Evolutionary conservation across 2,113 vertebrate genomes (phyloP), one percentile per base, ranked within the genome.

Genomic region (Ellobius talpinus): DNA sequence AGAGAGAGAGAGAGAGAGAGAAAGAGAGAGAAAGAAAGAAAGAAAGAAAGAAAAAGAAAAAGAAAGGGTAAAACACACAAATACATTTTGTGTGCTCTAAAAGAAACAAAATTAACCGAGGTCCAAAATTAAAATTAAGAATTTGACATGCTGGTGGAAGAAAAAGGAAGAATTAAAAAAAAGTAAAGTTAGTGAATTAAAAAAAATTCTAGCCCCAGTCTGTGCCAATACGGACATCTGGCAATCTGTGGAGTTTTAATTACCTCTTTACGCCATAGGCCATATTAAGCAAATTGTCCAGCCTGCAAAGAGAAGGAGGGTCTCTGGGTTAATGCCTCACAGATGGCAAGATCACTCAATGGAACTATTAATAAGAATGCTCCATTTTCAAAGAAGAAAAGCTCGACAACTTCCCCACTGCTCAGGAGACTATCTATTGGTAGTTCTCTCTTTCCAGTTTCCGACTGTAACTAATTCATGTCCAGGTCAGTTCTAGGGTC

Each of bases 261-360:
- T 99, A 99, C 99, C 99, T 99, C 99, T 99, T 99, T 99, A 99
- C 99, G 99, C 99, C 99, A 99, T 99, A 99, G 99, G 99, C 99
- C 99, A 99, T 99, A 99, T 99, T 99, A 99, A 99, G 99, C 99
- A 99, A 99, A 99, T 99, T 99, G 99, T 99, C 99, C 99, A 99
- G 99, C 99, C 99, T 99, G 99, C 99, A 99, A 99, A 99, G 99
- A 99, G 99, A 99, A 99, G 99, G 99, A 99, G 99, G 99, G 99
- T 99, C 99, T 99, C 99, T 99, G 99, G 99, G 99, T 99, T 99
- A 99, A 99, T 99, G 99, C 99, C 99, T 99, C 99, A 99, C 99
- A 99, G 99, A 99, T 99, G 99, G 99, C 99, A 99, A 99, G 99
- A 99, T 99, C 99, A 99, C 99, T 99, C 99, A 99, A 99, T 99